A percentile compares a stretch with the other conserved stretches of the same genome.
These are phyloP conservation scores for Cranoglanis bouderius DNA, from an alignment of 2,113 vertebrate genomes.

Conservation along the genomic window DNA sequence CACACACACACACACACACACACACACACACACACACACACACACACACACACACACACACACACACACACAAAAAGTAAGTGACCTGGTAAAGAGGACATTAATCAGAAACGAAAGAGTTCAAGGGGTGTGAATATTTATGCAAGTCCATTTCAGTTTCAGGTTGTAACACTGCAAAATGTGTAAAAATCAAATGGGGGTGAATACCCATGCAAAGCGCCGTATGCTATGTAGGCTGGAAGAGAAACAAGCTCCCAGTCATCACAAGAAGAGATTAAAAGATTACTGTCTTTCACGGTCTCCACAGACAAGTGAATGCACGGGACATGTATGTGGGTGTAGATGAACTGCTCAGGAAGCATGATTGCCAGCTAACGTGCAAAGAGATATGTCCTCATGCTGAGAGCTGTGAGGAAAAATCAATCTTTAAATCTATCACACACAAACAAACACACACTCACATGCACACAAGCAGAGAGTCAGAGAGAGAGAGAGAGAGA, in stretches of 20 bases:
- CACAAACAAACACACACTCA: conserved; percentile 40
- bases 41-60: too few relatives aligned
- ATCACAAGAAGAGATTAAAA: conserved; percentile 17
- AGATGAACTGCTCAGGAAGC: background rate
- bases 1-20: background rate
- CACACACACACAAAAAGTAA: background rate
- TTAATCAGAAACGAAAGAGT: background rate
- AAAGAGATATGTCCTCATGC: conserved; percentile 23
- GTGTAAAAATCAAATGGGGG: background rate
- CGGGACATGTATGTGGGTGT: conserved; percentile 7
- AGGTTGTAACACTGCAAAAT: background rate
- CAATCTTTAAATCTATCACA: conserved; percentile 41
- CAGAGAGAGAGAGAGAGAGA: conserved; percentile 66
- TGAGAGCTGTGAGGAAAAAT: conserved; percentile 23
- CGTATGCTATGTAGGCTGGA: background rate
- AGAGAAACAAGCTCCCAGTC: conserved; percentile 1
- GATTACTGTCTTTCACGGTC: background rate
- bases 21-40: too few relatives aligned
- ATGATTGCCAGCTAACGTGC: conserved; percentile 8
- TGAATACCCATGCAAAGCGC: conserved; percentile 15
- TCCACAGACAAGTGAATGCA: background rate
- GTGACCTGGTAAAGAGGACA: background rate
- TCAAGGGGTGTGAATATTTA: background rate
- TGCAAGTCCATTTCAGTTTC: background rate
- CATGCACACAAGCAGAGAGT: conserved; percentile 47